Evolutionary conservation across 2,888 invertebrate genomes (phyloP), one percentile per base, ranked within the genome.

Genomic region (Strigamia transsilvanica): DNA sequence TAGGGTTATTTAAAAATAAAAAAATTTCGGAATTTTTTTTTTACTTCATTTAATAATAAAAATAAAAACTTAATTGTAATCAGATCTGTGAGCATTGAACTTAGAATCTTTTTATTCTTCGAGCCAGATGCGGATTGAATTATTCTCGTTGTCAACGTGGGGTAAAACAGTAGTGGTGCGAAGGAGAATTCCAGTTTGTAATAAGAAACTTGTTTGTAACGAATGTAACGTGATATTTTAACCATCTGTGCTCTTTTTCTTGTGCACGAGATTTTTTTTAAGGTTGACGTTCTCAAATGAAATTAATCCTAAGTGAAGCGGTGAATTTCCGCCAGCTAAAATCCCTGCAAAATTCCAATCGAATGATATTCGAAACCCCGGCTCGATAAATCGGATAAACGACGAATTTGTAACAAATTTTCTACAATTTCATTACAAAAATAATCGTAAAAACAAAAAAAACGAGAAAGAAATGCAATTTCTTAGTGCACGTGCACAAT

Each of bases 171-270:
- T 23, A 66, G 61, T 18, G 6, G 13, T 27, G 27, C n/a, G 27
- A 27, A 51, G 3, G 21, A 66, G 61, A 66, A 66, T 66, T 23
- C 23, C 21, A 66, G 61, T 66, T 23, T 66, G 61, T 66, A 66
- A 66, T 23, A 66, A 66, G 61, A 66, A 66, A 66, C 61, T 7
- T 10, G 15, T 42, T 42, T 61, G 21, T 7, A 66, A 66, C 61
- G 61, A n/a, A 12, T 23, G 61, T 7, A 66, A 66, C 61, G 61
- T 7, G 61, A 66, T 66, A 66, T 2, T 66, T 66, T 66, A 66
- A 21, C 61, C 61, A 66, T 66, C 61, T 66, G 61, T 7, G 61
- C 61, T 42, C 2, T 46, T 13, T 46, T 23, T 66, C 61, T 66
- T 66, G n/a, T n/a, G 61, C 61, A 21, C 61, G 18, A 15, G 12